Evolutionary conservation across 2,113 vertebrate genomes (phyloP).

Genomic region (Saccopteryx leptura): DNA sequence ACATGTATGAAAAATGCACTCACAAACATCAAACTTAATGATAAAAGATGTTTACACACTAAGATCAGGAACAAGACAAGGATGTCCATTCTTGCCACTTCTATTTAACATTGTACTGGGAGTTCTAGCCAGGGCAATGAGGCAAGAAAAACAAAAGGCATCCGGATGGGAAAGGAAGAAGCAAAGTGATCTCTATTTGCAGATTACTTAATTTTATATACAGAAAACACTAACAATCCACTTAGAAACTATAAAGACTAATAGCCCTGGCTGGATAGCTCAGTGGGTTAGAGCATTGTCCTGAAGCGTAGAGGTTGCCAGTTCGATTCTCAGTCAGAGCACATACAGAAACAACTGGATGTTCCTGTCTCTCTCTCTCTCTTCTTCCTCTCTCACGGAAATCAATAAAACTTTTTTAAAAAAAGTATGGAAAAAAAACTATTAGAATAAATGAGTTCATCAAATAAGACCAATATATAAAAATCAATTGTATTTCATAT

Average conservation of each 20-base stretch:
- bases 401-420: no score
- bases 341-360: no score
- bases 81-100: background rate
- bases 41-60: background rate
- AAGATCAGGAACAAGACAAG: constrained; percentile 34
- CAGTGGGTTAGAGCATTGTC: no score
- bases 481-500: constrained; percentile 33
- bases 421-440: no score
- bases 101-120: background rate
- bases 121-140: constrained; percentile 7
- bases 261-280: background rate
- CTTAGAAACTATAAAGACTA: constrained; percentile 20
- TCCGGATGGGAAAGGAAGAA: background rate
- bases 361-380: no score
- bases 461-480: background rate
- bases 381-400: no score
- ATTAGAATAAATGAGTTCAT: background rate
- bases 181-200: background rate
- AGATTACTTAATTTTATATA: background rate
- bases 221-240: constrained; percentile 16
- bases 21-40: background rate
- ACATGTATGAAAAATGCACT: background rate
- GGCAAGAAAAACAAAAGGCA: constrained; percentile 5
- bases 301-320: no score
- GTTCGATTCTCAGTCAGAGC: no score